phyloP scores from a whole-genome alignment of 2,888 invertebrate genomes.

The Archips xylosteana region DNA sequence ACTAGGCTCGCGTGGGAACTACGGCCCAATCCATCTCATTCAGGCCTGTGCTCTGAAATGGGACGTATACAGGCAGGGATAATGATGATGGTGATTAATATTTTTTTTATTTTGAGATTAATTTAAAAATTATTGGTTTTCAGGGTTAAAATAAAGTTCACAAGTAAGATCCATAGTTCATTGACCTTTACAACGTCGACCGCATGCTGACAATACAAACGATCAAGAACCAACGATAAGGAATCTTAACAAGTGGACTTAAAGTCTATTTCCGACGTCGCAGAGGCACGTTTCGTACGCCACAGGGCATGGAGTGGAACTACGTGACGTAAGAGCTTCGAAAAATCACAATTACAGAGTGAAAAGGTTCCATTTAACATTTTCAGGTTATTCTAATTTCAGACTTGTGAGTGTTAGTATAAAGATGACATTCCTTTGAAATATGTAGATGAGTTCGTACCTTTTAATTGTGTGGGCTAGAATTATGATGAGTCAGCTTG shows the following conservation, averaged over 20 bases:
- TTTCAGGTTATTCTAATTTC: background rate
- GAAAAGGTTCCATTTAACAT: background rate
- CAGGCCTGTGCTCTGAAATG: too few species aligned
- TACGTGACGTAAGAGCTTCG: conserved; percentile 37
- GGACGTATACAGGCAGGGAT: too few species aligned
- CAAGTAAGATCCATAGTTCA: background rate
- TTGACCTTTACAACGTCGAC: background rate
- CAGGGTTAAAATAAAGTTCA: background rate
- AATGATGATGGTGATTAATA: too few species aligned
- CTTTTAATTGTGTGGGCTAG: background rate
- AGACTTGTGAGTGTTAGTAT: background rate
- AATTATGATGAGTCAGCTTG: conserved; percentile 33
- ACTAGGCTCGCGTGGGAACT: too few species aligned
- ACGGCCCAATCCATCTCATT: too few species aligned
- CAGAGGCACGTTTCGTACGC: background rate
- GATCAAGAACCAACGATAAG: background rate
- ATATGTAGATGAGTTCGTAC: background rate
- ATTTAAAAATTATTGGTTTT: too few species aligned
- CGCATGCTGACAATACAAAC: background rate
- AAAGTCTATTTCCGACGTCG: conserved; percentile 1
- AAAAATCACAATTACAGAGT: background rate
- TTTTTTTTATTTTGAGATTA: too few species aligned
- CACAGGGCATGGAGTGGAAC: conserved; percentile 30
- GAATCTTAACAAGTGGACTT: background rate
- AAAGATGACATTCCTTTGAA: background rate